phyloP scores from a whole-genome alignment of 2,888 invertebrate genomes.

The Caradrina kadenii region DNA sequence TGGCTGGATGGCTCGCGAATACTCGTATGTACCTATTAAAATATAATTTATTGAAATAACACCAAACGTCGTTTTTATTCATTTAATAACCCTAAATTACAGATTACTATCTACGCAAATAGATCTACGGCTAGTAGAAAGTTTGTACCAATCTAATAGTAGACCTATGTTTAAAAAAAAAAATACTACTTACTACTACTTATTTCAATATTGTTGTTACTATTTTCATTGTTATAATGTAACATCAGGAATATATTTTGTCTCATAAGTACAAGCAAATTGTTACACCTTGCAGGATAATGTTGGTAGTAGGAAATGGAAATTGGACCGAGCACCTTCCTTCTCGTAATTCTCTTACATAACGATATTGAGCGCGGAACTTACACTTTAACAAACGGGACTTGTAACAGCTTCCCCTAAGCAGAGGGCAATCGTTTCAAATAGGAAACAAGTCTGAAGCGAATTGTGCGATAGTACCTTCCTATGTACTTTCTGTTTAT shows the following conservation, averaged over 20 bases:
- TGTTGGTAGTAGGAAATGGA: conserved; percentile 22
- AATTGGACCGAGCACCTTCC: conserved; percentile 32
- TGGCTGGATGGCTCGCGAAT: conserved; percentile 6
- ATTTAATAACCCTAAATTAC: neutral
- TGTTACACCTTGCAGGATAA: conserved; percentile 26
- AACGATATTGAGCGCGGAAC: conserved; percentile 48
- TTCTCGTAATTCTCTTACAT: conserved; percentile 41
- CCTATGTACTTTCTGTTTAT: neutral
- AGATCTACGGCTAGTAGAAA: too few species aligned
- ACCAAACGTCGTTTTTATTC: conserved; percentile 36
- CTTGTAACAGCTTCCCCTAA: conserved; percentile 50
- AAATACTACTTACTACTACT: too few species aligned
- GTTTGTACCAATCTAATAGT: too few species aligned
- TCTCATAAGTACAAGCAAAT: conserved; percentile 2
- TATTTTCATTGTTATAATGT: neutral
- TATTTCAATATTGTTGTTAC: neutral
- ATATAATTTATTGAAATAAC: conserved; percentile 45
- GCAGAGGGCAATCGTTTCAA: conserved; percentile 65
- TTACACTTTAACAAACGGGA: conserved; percentile 52
- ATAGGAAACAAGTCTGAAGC: conserved; percentile 39
- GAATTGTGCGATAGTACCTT: conserved; percentile 10
- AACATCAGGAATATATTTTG: neutral
- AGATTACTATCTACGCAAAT: too few species aligned
- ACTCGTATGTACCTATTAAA: conserved; percentile 28
- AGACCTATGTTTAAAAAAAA: too few species aligned